Conservation (phyloP, 1,140 invertebrate genomes). For the Campodea augens region DNA sequence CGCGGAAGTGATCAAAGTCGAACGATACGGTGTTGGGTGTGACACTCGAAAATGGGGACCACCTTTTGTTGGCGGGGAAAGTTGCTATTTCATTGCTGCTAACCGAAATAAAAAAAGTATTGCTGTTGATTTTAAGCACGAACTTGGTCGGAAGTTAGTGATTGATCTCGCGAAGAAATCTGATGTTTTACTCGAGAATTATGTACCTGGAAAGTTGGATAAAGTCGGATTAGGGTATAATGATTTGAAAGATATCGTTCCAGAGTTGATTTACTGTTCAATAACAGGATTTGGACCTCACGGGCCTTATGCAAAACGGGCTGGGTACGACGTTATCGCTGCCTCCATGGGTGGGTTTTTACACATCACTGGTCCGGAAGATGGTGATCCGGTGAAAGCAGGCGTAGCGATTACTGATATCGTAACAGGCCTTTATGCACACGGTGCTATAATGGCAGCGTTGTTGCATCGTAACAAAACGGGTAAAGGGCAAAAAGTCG, state of each 20-base stretch:
- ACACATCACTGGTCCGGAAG: conserved; percentile 65
- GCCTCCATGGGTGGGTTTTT: conserved; percentile 77
- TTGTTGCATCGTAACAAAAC: conserved; percentile 55
- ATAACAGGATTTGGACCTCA: conserved; percentile 75
- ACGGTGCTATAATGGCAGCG: conserved; percentile 88
- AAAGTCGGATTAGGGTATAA: conserved; percentile 61
- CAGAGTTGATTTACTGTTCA: conserved; percentile 79
- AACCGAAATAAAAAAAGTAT: conserved; percentile 95
- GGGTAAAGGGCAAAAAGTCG: conserved; percentile 73
- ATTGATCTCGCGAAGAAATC: conserved; percentile 47
- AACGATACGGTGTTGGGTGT: conserved; percentile 60
- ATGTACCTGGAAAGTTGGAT: conserved; percentile 71
- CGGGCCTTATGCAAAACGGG: conserved; percentile 65
- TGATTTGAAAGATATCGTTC: conserved; percentile 44
- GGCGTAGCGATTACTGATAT: conserved; percentile 87
- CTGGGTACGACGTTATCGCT: conserved; percentile 91
- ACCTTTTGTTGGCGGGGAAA: conserved; percentile 53
- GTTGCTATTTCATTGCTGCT: conserved; percentile 65
- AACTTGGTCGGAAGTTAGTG: conserved; percentile 48
- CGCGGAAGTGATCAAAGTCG: conserved; percentile 84
- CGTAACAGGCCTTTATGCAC: conserved; percentile 79
- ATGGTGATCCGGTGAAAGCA: conserved; percentile 73
- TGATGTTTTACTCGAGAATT: conserved; percentile 90
- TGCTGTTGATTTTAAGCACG: conserved; percentile 60
- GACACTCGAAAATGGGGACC: conserved; percentile 85